Evolutionary conservation across 2,888 invertebrate species (phyloP), one percentile per base, ranked within the genome.

Genomic region (Brachypterus glaber): DNA sequence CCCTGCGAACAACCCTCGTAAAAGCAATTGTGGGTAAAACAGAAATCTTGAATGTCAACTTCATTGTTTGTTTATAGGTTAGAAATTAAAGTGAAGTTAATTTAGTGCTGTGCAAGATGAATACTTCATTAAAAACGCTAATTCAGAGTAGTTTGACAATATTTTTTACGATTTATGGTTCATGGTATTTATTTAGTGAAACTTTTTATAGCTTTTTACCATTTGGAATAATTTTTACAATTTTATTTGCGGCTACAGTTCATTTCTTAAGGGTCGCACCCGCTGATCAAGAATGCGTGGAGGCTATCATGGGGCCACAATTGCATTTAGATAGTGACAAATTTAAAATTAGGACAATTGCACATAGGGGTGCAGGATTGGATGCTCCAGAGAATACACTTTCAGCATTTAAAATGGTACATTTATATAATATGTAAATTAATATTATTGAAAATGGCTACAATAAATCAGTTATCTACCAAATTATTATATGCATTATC

Each of bases 381-480:
- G 85, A 87, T 64, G 85, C 81, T 3, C 87, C 87, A 0, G 87
- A 87, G 64, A 87, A 87, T 60, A 85, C 81, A 45, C 58, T 86
- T 45, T 72, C 73, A 37, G 85, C 86, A 1, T 77, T 86, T 51
- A 73, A 74, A 66, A 71, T 76, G 63, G 81, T 81, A 59, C 69
- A 70, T 26, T 8, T 38, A 8, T 13, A 4, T 9, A 9, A 1
- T 7, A 30, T 12, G 17, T 34, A 11, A 12, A 3, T 38, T 41
- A n/a, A n/a, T n/a, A n/a, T n/a, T n/a, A n/a, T n/a, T n/a, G n/a
- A n/a, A n/a, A n/a, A n/a, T n/a, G n/a, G n/a, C n/a, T n/a, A n/a
- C n/a, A n/a, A n/a, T n/a, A n/a, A n/a, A n/a, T n/a, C n/a, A n/a
- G n/a, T n/a, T n/a, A n/a, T n/a, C n/a, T n/a, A n/a, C n/a, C n/a